Conservation (phyloP, 2,113 vertebrate genomes). For the Pollachius pollachius region DNA sequence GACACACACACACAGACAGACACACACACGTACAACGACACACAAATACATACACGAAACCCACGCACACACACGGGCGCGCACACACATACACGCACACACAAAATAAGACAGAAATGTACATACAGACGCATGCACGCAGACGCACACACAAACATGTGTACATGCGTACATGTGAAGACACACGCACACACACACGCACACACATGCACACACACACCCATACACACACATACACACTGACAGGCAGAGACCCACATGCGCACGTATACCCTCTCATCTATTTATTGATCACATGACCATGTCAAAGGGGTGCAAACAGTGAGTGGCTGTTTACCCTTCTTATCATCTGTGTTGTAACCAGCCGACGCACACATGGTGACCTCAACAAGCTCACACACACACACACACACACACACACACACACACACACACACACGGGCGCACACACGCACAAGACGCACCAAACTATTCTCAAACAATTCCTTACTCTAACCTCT, state of each 20-base stretch:
- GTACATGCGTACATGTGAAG: too few relatives aligned
- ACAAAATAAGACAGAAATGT: too few relatives aligned
- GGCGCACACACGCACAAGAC: conserved; percentile 9
- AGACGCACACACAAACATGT: too few relatives aligned
- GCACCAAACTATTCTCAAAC: too few relatives aligned
- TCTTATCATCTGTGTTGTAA: conserved; percentile 72
- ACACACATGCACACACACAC: not conserved
- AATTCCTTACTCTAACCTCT: conserved; percentile 1
- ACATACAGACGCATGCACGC: too few relatives aligned
- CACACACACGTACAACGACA: too few relatives aligned
- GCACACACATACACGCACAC: too few relatives aligned
- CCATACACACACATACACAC: not conserved
- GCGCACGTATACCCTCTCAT: conserved; percentile 20
- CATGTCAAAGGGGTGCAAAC: conserved; percentile 51
- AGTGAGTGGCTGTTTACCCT: conserved; percentile 59
- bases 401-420: conserved; percentile 8
- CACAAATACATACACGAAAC: too few relatives aligned
- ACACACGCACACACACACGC: too few relatives aligned
- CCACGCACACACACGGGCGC: too few relatives aligned
- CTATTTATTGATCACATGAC: conserved; percentile 55
- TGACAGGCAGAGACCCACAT: conserved; percentile 7
- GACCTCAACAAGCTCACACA: conserved; percentile 31
- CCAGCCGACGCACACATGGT: conserved; percentile 59
- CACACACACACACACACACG: not conserved
- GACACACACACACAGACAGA: too few relatives aligned